Conservation (phyloP, 2,113 vertebrate genomes). For the Ceyx melanurus region DNA sequence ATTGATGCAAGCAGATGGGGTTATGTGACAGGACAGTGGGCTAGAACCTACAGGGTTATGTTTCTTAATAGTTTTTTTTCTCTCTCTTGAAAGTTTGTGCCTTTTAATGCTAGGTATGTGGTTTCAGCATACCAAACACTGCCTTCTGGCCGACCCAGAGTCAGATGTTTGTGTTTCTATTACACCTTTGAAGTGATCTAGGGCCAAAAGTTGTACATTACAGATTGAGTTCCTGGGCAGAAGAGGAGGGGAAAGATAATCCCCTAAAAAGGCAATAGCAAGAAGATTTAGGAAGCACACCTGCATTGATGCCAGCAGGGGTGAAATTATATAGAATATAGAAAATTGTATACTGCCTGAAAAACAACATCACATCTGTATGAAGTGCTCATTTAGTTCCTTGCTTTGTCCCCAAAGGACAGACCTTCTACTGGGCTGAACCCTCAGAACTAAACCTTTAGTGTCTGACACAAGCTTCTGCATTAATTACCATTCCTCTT, state of each 20-base stretch:
- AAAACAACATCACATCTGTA: not conserved
- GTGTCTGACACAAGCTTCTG: not conserved
- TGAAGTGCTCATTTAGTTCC: not conserved
- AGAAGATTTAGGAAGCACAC: not conserved
- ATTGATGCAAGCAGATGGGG: not conserved
- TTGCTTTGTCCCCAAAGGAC: not conserved
- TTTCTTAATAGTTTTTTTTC: not conserved
- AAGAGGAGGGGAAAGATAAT: not conserved
- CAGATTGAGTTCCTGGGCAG: not conserved
- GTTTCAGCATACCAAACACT: not conserved
- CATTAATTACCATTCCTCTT: not conserved
- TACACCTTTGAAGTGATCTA: not conserved
- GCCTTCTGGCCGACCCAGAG: not conserved
- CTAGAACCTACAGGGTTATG: not conserved
- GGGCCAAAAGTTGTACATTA: not conserved
- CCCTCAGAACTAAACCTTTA: not conserved
- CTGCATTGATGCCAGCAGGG: not conserved
- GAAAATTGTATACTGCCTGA: not conserved
- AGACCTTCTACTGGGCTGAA: not conserved
- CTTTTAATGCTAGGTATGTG: not conserved
- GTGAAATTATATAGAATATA: not conserved
- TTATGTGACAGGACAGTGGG: not conserved
- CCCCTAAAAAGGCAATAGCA: not conserved
- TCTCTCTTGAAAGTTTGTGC: not conserved
- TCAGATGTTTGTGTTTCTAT: not conserved